A percentile compares a stretch with the other conserved stretches of the same genome.
Evolutionary conservation across 1,140 invertebrate species (phyloP).

Genomic region (Diabrotica undecimpunctata): DNA sequence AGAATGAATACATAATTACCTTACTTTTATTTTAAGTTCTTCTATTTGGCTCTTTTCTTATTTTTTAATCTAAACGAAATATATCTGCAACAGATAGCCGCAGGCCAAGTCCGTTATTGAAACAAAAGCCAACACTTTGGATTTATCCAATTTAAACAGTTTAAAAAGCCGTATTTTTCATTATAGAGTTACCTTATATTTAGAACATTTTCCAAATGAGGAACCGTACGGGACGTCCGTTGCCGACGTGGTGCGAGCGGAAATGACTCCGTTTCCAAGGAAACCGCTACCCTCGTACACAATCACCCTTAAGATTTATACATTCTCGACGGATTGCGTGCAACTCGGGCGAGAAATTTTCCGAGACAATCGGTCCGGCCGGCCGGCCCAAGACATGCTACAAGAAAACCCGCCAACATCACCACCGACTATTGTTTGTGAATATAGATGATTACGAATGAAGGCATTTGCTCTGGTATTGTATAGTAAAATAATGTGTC

Average conservation of each 20-base stretch:
- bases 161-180: no score
- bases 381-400: conserved; percentile 13
- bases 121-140: no score
- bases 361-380: conserved; percentile 15
- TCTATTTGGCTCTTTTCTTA: no score
- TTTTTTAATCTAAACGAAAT: no score
- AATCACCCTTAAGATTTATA: conserved; percentile 23
- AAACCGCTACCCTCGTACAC: conserved; percentile 18
- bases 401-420: not conserved
- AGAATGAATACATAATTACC: no score
- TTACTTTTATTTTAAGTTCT: no score
- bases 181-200: no score
- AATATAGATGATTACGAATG: not conserved
- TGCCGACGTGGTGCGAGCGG: conserved; percentile 2
- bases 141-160: no score
- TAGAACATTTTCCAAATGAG: not conserved
- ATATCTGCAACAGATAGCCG: no score
- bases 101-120: no score
- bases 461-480: not conserved
- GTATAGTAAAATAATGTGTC: no score
- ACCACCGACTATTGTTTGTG: not conserved
- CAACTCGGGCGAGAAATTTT: conserved; percentile 11
- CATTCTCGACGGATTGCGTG: conserved; percentile 21
- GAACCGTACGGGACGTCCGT: not conserved
- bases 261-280: conserved; percentile 19